A percentile compares a stretch with the other conserved stretches of the same genome.
These are phyloP conservation scores for Columba guinea DNA, from an alignment of 2,797 vertebrate genomes.

Conservation along the genomic window DNA sequence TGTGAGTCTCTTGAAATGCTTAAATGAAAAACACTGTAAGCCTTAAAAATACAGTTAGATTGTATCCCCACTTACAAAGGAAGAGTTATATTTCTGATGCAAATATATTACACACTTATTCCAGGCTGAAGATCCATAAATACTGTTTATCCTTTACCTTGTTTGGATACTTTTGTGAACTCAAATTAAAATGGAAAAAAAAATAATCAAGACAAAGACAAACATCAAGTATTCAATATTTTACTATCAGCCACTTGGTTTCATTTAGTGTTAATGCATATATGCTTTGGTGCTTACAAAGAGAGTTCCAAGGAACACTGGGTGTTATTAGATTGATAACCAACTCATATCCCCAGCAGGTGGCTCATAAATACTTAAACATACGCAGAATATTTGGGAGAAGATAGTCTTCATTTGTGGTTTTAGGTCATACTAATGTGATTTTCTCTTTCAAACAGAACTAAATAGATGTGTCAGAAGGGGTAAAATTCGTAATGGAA, in stretches of 20 bases:
- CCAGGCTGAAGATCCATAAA: background rate
- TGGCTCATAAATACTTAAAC: constrained; percentile 83
- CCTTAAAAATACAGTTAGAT: constrained; percentile 4
- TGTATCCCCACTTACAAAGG: background rate
- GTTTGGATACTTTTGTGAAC: constrained; percentile 12
- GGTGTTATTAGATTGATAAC: constrained; percentile 87
- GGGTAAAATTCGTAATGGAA: constrained; percentile 87
- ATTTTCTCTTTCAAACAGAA: constrained; percentile 83
- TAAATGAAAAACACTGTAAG: constrained; percentile 20
- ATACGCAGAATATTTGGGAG: constrained; percentile 79
- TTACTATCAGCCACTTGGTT: constrained; percentile 72
- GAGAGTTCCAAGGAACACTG: constrained; percentile 76
- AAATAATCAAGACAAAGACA: background rate
- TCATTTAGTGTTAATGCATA: constrained; percentile 78
- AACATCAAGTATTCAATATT: constrained; percentile 41
- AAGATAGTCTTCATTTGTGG: constrained; percentile 79
- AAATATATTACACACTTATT: background rate
- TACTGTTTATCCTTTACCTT: constrained; percentile 14
- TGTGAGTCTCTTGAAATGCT: background rate
- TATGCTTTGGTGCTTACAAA: constrained; percentile 78
- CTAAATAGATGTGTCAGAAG: constrained; percentile 82
- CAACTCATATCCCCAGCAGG: constrained; percentile 85
- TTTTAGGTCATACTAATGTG: constrained; percentile 83
- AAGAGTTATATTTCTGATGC: constrained; percentile 15
- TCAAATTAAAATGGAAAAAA: background rate